Conservation (phyloP, 2,797 vertebrate genomes). For the Onychomys leucogaster region DNA sequence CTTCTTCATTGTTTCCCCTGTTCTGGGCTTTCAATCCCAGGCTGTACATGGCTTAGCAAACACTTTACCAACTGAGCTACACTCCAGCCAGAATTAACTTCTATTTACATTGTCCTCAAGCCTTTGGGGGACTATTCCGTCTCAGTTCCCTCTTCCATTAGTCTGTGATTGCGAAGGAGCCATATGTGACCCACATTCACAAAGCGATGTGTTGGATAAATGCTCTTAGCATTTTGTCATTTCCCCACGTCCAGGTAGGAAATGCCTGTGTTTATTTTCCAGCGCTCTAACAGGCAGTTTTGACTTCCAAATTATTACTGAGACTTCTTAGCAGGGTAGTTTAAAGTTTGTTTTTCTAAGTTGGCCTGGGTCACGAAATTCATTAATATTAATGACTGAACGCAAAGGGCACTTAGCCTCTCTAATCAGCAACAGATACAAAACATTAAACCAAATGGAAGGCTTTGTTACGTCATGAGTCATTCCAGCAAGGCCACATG, state of each 20-base stretch:
- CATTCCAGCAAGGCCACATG: slow-evolving; percentile 53
- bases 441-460: slow-evolving; percentile 58
- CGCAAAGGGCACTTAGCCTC: slow-evolving; percentile 34
- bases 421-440: slow-evolving; percentile 68
- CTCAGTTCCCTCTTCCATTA: slow-evolving; percentile 56
- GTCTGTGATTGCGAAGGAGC: slow-evolving; percentile 31
- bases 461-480: slow-evolving; percentile 59
- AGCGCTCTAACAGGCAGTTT: slow-evolving; percentile 43
- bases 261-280: slow-evolving; percentile 58
- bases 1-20: not conserved
- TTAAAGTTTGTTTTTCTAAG: slow-evolving; percentile 73
- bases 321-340: slow-evolving; percentile 70
- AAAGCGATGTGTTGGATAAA: slow-evolving; percentile 30
- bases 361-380: slow-evolving; percentile 64
- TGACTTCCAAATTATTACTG: slow-evolving; percentile 60
- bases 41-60: not conserved
- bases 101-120: slow-evolving; percentile 39
- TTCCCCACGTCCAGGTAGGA: slow-evolving; percentile 23
- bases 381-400: slow-evolving; percentile 73
- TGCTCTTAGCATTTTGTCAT: slow-evolving; percentile 20
- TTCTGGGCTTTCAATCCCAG: not conserved
- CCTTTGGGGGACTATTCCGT: slow-evolving; percentile 36
- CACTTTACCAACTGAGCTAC: not conserved
- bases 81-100: not conserved
- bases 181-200: slow-evolving; percentile 56